Base-by-base conservation (phyloP, 2,888 invertebrate genomes). In the Achlya flavicornis region DNA sequence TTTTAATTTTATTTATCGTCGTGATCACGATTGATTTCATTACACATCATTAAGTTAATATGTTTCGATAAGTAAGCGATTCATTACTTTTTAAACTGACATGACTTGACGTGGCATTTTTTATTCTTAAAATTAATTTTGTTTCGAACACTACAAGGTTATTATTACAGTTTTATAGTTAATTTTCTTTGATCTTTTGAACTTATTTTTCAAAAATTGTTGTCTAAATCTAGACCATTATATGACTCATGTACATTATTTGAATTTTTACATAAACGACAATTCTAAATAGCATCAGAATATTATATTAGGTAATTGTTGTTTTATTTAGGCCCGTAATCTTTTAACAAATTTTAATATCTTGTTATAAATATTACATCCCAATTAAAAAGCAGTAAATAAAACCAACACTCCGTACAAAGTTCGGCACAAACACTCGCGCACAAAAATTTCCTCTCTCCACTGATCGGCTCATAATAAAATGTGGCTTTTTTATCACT, bases 401-500 rank as follows among this genome's bases (percentile, higher is more conserved):
- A 58, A 35, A 10, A 14, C n/a, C 57, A 78, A 59, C 92, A 90
- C 0, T 78, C 92, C 89, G 86, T 92, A 85, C 26, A 72, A 33
- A 65, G 48, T 46, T 46, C 46, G 65, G 65, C 74, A 79, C 80
- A 76, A 78, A 77, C 77, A 81, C 85, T 89, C 89, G 86, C 83
- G 84, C 76, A 73, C 82, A 76, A 79, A 79, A 84, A 6, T 82
- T 81, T 81, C 83, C 72, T 78, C 72, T 78, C 85, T 74, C 85
- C 74, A 84, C 91, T 88, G 89, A 92, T 91, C 89, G 87, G 84
- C 84, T 91, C 92, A 92, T 93, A 93, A 91, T 92, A 93, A 93
- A 93, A 92, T 92, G 92, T 88, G 91, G 87, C 87, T 90, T 93
- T 93, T 93, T 93, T 92, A 91, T 89, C 90, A 89, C 87, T 91